Base-by-base conservation (phyloP, 2,113 vertebrate species). In the Sigmodon hispidus region DNA sequence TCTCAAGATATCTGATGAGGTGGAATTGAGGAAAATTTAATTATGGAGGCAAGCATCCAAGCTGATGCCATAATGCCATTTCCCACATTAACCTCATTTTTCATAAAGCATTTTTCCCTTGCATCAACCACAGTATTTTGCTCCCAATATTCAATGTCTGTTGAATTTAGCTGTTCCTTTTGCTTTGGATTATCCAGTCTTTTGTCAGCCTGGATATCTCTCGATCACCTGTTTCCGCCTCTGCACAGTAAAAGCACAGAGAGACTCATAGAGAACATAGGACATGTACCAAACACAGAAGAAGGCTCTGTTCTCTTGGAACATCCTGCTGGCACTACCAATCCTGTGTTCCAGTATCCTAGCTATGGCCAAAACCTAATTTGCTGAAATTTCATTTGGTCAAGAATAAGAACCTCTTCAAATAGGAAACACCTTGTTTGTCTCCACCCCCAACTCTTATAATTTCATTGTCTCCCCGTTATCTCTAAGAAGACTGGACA, bases 11-110 rank as follows among this genome's bases (percentile, higher is more conserved):
- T 97, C 95, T 95, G 96, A 98, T 96, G 95, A 95, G 89, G 93
- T 96, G 96, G 95, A 98, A 98, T 96, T 96, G 97, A 95, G 96
- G 97, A 87, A 92, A 97, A 98, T 97, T 97, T 98, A 98, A 98
- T 98, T 97, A 94, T 29, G 96, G 97, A 96, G 97, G 86, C 94
- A 1, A 90, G 79, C 89, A 76, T 34, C 31, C 3, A 29, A 94
- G 93, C 97, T 73, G 96, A 72, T 94, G 63, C 69, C 59, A 2
- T 95, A 94, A 80, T 43, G 69, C 61, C 63, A 26, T 96, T 95
- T 97, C 87, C 96, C 94, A 87, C 97, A 69, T 96, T 97, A 94
- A 97, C 97, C 97, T 93, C 89, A 36, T 69, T 97, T 91, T 93
- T 97, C 83, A 76, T 63, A 85, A 97, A 90, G 55, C 97, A 96